Percentiles rank a stretch among this genome's conserved stretches.
Evolutionary conservation across 2,888 invertebrate genomes (phyloP).

Genomic region (Andrena trimmerana): DNA sequence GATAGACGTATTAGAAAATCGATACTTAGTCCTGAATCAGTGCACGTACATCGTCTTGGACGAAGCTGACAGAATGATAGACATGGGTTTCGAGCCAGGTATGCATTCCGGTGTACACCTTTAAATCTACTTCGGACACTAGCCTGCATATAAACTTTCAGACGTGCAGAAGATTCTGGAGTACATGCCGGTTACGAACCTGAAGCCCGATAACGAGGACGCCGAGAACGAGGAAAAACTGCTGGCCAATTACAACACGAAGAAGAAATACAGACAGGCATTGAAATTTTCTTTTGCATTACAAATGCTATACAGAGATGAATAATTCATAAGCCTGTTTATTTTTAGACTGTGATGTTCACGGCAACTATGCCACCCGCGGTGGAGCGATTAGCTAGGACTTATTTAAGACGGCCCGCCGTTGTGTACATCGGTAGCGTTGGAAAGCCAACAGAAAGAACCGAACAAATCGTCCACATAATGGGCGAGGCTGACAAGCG

Average conservation of each 20-base stretch:
- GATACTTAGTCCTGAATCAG: constrained; percentile 97
- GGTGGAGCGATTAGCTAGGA: constrained; percentile 97
- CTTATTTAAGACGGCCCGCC: constrained; percentile 97
- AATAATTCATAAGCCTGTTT: constrained; percentile 4
- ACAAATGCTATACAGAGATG: neutral
- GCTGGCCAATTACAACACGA: constrained; percentile 96
- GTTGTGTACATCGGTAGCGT: constrained; percentile 98
- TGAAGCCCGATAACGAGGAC: constrained; percentile 99
- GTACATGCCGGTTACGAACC: constrained; percentile 98
- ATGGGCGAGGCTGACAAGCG: constrained; percentile 98
- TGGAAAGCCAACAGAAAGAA: constrained; percentile 98
- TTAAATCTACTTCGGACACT: neutral
- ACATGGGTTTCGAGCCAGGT: constrained; percentile 99
- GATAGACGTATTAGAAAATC: constrained; percentile 98
- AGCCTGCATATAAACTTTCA: constrained; percentile 30
- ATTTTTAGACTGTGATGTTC: constrained; percentile 98
- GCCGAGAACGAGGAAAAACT: constrained; percentile 97
- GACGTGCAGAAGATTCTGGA: constrained; percentile 99
- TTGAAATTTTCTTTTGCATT: neutral
- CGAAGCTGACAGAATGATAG: constrained; percentile 99
- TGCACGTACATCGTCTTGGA: constrained; percentile 99
- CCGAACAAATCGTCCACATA: constrained; percentile 98
- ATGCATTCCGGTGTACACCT: constrained; percentile 72
- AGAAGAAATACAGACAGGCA: constrained; percentile 97
- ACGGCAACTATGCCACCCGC: constrained; percentile 99